Evolutionary conservation across 2,797 vertebrate genomes (phyloP), one percentile per base, ranked within the genome.

Genomic region (Sebastes vulpes): DNA sequence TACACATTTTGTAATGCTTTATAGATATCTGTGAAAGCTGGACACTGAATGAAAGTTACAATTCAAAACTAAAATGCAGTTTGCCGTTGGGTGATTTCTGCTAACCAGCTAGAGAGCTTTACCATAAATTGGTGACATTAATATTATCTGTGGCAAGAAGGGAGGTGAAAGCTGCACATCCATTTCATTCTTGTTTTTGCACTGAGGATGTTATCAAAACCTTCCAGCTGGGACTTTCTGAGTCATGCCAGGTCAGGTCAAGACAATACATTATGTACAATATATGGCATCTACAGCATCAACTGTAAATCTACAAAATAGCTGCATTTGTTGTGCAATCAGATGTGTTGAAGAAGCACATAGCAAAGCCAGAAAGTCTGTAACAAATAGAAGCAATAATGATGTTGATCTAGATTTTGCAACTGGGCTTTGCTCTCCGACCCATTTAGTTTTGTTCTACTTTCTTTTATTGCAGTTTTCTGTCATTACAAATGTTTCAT

Each of bases 161-260:
- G 4, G 5, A 4, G 5, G 28, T 60, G 20, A 56, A 11, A 83
- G 61, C 35, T 79, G 59, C 25, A 53, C 9, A n/a, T 66, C 35
- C 3, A 65, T 76, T 72, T 48, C n/a, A 67, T 35, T 23, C 1
- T 8, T 69, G 31, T 46, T 75, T 53, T n/a, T 67, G 61, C 32
- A 26, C n/a, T 26, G 20, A 23, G 2, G 18, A 56, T 25, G 3
- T 25, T 2, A 68, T 68, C 38, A 67, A 72, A 54, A 2, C 64
- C n/a, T 35, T 69, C 54, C 65, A 56, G 32, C 32, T 60, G 57
- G 42, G 32, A 72, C 46, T 68, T 57, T 67, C 21, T 72, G 31
- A 56, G 50, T 71, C n/a, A 65, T 20, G 32, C 42, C 23, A 71
- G 21, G 38, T 58, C 48, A 73, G 29, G 10, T 29, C 18, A 50